Conservation (phyloP, 2,888 invertebrate genomes). For the Platycnemis pennipes region DNA sequence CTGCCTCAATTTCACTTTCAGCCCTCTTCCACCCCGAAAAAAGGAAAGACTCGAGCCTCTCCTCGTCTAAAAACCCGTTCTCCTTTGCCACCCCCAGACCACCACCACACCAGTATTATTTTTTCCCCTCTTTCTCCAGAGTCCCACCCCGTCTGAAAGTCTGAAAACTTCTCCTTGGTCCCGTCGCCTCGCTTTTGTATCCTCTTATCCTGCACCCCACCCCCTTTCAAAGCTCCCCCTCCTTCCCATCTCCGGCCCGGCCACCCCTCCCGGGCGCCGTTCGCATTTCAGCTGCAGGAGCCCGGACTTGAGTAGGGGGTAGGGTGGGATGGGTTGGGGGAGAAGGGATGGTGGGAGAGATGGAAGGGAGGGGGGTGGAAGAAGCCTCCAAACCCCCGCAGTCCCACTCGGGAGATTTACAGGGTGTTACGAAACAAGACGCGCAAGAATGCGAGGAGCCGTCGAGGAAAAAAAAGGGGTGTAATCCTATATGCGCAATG, state of each 20-base stretch:
- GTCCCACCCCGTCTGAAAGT: conserved; percentile 20
- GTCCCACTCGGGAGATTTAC: too few species aligned
- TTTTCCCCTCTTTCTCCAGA: neutral
- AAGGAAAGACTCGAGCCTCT: neutral
- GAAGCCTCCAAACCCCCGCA: neutral
- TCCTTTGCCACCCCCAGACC: neutral
- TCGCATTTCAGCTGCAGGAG: neutral
- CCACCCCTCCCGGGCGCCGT: neutral
- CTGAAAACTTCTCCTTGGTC: conserved; percentile 12
- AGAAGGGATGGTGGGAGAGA: neutral
- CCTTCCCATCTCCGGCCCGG: neutral
- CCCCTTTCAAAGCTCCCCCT: neutral
- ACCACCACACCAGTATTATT: neutral
- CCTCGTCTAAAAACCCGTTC: neutral
- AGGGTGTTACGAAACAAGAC: too few species aligned
- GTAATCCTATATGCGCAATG: too few species aligned
- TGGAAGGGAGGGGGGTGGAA: neutral
- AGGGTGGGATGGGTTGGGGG: neutral
- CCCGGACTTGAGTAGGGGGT: neutral
- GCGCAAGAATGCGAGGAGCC: too few species aligned
- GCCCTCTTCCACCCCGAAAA: neutral
- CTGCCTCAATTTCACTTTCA: conserved; percentile 26
- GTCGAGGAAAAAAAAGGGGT: too few species aligned
- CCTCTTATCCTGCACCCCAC: neutral
- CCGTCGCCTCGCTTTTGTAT: conserved; percentile 10